Conservation (phyloP, 2,113 vertebrate genomes). For the Rhabdomys dilectus region DNA sequence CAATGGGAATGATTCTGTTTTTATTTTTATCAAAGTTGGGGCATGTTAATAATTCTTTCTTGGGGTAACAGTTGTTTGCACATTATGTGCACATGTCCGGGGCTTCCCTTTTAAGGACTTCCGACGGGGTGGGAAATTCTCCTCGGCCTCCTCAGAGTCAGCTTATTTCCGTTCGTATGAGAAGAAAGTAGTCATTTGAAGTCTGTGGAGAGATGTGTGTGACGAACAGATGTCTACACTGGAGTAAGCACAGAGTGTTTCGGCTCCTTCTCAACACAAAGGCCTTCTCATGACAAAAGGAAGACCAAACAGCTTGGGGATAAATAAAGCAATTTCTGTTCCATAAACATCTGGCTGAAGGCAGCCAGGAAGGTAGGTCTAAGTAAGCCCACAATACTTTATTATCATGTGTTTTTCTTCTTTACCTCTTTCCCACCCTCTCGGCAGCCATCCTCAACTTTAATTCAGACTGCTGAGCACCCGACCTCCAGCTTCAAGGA, state of each 20-base stretch:
- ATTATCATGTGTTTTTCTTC: constrained; percentile 37
- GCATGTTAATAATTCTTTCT: constrained; percentile 80
- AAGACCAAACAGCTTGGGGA: constrained; percentile 75
- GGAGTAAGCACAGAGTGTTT: constrained; percentile 74
- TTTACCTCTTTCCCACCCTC: constrained; percentile 25
- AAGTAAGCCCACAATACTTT: constrained; percentile 37
- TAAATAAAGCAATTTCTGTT: constrained; percentile 69
- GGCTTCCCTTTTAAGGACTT: constrained; percentile 75
- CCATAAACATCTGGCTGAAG: constrained; percentile 75
- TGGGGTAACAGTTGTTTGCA: constrained; percentile 80
- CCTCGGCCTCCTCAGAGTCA: constrained; percentile 63
- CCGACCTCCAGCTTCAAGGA: neutral
- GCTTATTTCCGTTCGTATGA: constrained; percentile 73
- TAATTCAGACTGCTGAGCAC: constrained; percentile 15
- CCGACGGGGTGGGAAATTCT: constrained; percentile 17
- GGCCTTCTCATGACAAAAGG: constrained; percentile 77
- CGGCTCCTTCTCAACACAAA: constrained; percentile 73
- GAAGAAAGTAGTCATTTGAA: constrained; percentile 80
- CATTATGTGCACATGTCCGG: constrained; percentile 76
- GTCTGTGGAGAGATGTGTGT: constrained; percentile 78
- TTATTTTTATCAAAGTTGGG: constrained; percentile 83
- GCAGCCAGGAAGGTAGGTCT: constrained; percentile 56
- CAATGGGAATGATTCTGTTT: constrained; percentile 79
- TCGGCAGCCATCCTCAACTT: constrained; percentile 15
- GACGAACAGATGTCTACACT: constrained; percentile 80